Evolutionary conservation across 30 jellyfish, hydroid and myxozoan genomes (phyloP).

Genomic region (Clytia hemisphaerica): DNA sequence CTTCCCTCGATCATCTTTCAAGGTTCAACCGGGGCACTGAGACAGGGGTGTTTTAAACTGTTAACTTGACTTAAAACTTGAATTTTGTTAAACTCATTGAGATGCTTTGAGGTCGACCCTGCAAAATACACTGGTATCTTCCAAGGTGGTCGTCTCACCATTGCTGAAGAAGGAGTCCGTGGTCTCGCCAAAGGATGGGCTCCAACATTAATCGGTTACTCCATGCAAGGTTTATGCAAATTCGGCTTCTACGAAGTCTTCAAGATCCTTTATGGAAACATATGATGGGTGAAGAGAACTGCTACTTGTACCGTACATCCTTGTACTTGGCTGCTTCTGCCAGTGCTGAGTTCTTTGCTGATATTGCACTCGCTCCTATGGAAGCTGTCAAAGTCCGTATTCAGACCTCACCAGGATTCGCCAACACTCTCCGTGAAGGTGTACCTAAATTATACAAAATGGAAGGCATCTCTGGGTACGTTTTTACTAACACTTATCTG

Average conservation of each 20-base stretch:
- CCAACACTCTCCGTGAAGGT: slow-evolving; percentile 94
- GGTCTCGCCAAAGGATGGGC: slow-evolving; percentile 99
- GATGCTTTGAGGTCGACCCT: slow-evolving; percentile 88
- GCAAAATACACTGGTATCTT: slow-evolving; percentile 72
- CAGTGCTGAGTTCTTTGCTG: slow-evolving; percentile 99
- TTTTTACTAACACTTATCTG: too few species aligned
- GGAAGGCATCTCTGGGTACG: slow-evolving; percentile 93
- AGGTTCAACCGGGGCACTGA: too few species aligned
- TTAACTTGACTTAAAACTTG: too few species aligned
- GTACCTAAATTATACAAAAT: slow-evolving; percentile 63
- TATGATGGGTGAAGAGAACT: slow-evolving; percentile 95
- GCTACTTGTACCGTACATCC: slow-evolving; percentile 90
- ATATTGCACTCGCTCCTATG: slow-evolving; percentile 97
- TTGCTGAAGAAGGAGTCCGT: slow-evolving; percentile 85
- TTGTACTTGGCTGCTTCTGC: slow-evolving; percentile 99
- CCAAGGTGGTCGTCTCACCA: slow-evolving; percentile 61
- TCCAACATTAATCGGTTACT: slow-evolving; percentile 97
- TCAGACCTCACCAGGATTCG: slow-evolving; percentile 97
- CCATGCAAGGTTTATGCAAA: slow-evolving; percentile 99
- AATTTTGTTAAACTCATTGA: too few species aligned
- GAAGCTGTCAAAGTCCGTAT: slow-evolving; percentile 98
- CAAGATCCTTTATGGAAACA: slow-evolving; percentile 76
- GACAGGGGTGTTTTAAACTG: too few species aligned
- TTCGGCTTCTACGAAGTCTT: slow-evolving; percentile 98
- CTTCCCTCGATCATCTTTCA: too few species aligned